Evolutionary conservation across 1,140 invertebrate genomes (phyloP).

Genomic region (Zaprionus capensis): DNA sequence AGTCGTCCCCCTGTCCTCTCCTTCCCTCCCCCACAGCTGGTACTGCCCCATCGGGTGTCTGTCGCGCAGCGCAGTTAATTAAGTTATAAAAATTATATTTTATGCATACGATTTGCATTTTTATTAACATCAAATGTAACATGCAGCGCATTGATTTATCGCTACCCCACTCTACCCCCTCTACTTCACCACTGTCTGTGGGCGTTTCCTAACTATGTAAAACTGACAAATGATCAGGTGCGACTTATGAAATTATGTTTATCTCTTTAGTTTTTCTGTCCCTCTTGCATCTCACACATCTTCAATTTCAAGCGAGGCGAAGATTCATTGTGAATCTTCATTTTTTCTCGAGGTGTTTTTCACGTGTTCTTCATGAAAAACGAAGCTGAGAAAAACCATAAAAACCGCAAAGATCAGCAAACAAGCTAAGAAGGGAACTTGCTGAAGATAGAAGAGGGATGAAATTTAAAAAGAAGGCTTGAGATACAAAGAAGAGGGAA

Average conservation of each 20-base stretch:
- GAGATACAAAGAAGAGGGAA: too few relatives aligned
- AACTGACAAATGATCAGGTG: slow-evolving; percentile 76
- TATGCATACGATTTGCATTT: slow-evolving; percentile 82
- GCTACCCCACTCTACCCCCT: neutral
- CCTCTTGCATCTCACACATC: neutral
- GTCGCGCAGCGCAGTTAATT: slow-evolving; percentile 60
- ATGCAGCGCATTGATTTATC: slow-evolving; percentile 69
- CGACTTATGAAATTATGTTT: slow-evolving; percentile 64
- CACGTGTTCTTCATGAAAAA: slow-evolving; percentile 4
- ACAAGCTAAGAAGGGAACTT: neutral
- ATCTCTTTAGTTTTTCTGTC: neutral
- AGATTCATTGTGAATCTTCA: neutral
- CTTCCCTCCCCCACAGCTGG: neutral
- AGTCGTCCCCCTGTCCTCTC: neutral
- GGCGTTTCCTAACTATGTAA: slow-evolving; percentile 41
- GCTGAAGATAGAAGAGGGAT: too few relatives aligned
- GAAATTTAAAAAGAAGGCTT: too few relatives aligned
- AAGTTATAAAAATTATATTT: slow-evolving; percentile 82
- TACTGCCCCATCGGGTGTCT: neutral
- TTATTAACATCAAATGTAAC: slow-evolving; percentile 76
- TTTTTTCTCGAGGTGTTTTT: neutral
- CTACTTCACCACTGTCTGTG: slow-evolving; percentile 25
- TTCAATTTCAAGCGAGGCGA: slow-evolving; percentile 1
- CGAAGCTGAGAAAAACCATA: neutral
- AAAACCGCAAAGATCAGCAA: slow-evolving; percentile 10